Percentiles rank a stretch among this genome's conserved stretches.
These are phyloP conservation scores for Labeo catla DNA, from an alignment of 2,113 vertebrate species.

Conservation along the genomic window DNA sequence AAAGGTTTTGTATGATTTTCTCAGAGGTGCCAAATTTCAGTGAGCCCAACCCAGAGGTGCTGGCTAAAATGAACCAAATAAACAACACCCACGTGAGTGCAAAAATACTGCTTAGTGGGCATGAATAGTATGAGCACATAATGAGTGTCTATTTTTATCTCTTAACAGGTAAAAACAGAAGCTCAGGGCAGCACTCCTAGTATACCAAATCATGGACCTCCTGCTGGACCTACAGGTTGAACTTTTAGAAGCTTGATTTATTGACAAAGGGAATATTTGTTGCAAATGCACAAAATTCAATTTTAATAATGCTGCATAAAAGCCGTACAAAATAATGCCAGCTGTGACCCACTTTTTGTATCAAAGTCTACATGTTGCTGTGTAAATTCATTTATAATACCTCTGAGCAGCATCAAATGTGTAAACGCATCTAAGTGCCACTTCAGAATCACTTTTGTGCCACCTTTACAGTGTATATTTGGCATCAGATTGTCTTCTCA, in stretches of 20 bases:
- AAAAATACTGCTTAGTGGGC: not conserved
- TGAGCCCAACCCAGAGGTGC: slow-evolving; percentile 80
- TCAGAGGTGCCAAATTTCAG: slow-evolving; percentile 91
- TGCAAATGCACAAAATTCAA: not conserved
- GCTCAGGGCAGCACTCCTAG: slow-evolving; percentile 76
- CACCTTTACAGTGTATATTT: too few species aligned
- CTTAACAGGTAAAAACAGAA: slow-evolving; percentile 74
- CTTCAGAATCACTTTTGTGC: too few species aligned
- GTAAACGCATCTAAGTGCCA: too few species aligned
- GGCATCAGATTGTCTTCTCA: not conserved
- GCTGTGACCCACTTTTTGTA: too few species aligned
- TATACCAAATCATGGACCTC: slow-evolving; percentile 73
- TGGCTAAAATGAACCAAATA: slow-evolving; percentile 67
- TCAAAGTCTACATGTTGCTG: too few species aligned
- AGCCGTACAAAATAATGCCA: too few species aligned
- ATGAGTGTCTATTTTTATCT: slow-evolving; percentile 43
- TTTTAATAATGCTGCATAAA: too few species aligned
- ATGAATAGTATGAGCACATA: not conserved
- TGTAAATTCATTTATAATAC: too few species aligned
- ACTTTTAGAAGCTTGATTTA: not conserved
- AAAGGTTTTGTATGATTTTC: slow-evolving; percentile 88
- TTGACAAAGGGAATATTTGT: not conserved
- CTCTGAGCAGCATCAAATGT: too few species aligned
- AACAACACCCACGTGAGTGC: slow-evolving; percentile 79
- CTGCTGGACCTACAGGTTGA: slow-evolving; percentile 74